Percentiles rank a stretch among this genome's conserved stretches.
Evolutionary conservation across 2,888 invertebrate species (phyloP).

Genomic region (Selenia dentaria): DNA sequence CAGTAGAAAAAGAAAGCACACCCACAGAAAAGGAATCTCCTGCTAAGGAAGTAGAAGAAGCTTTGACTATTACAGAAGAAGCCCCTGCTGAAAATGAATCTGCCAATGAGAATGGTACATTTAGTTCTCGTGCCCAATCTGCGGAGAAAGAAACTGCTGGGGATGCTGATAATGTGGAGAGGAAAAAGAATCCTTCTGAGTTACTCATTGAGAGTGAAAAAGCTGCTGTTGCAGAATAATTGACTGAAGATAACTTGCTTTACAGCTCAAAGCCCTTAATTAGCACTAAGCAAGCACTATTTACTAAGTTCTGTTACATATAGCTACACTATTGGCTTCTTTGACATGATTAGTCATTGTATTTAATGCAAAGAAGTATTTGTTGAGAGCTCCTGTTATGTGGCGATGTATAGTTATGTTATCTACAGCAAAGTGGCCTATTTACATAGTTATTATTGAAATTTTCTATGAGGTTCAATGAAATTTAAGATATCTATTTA

Average conservation of each 20-base stretch:
- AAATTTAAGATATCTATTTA: conserved; percentile 70
- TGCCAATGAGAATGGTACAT: conserved; percentile 69
- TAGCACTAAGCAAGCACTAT: conserved; percentile 78
- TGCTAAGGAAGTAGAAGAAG: conserved; percentile 51
- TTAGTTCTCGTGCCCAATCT: conserved; percentile 73
- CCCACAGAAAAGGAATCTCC: conserved; percentile 50
- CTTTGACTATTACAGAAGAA: conserved; percentile 58
- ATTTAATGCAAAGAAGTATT: conserved; percentile 70
- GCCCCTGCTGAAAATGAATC: conserved; percentile 58
- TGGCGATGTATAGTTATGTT: conserved; percentile 61
- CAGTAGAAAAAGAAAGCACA: conserved; percentile 53
- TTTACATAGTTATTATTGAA: conserved; percentile 61
- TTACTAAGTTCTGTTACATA: conserved; percentile 66
- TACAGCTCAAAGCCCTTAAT: conserved; percentile 69
- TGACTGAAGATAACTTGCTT: conserved; percentile 58
- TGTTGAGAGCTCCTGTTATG: conserved; percentile 68
- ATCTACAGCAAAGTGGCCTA: conserved; percentile 71
- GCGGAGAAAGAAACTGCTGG: conserved; percentile 57
- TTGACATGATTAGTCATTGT: conserved; percentile 75
- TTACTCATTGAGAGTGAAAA: conserved; percentile 75
- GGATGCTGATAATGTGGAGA: conserved; percentile 44
- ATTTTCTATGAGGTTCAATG: conserved; percentile 66
- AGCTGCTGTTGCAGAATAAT: conserved; percentile 66
- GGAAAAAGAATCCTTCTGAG: conserved; percentile 67
- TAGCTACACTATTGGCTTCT: conserved; percentile 62